Base-by-base conservation (phyloP, 2,113 vertebrate species). In the Illadopsis cleaveri region DNA sequence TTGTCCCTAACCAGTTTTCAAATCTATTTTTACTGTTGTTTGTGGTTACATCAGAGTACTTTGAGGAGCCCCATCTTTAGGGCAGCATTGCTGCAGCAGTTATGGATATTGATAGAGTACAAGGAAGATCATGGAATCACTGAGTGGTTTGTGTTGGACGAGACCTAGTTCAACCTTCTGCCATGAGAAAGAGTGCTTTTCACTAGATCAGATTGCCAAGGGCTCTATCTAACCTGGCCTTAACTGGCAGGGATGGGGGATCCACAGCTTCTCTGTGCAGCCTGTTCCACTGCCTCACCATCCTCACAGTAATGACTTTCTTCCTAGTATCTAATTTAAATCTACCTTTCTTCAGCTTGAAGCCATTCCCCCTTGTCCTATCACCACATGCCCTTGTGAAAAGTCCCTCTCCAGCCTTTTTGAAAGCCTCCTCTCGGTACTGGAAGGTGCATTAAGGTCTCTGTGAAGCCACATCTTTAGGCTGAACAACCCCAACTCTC, bases 361-460 rank as follows among this genome's bases (percentile, higher is more conserved):
- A 53, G 35, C 70, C 21, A 48, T 54, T 76, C 3, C 17, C 13
- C 2, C 11, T 69, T 76, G 17, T 58, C 33, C 53, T 76, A 5
- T 20, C 44, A 24, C 15, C n/a, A 33, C 27, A 24, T 58, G 19
- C 19, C 18, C 8, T 73, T 89, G 51, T 58, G 37, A 53, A 54
- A 48, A 62, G 35, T 42, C 18, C 5, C 18, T 76, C 15, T 61
- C n/a, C 25, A 54, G 17, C 31, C 17, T 69, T 61, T 40, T 35
- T 69, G 47, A 54, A 54, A 76, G 6, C 21, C 12, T 7, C 11
- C 3, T 54, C 48, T 33, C 0, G 0, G 21, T 61, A 23, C 20
- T 42, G 64, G 24, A 54, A 61, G 12, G n/a, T 60, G 8, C 38
- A 25, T 0, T 40, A 47, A 61, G 9, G 25, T 54, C 30, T 68